Percentiles rank a stretch among this genome's conserved stretches.
Conservation (phyloP, 1,140 invertebrate genomes). For the Drosophila nikananu region DNA sequence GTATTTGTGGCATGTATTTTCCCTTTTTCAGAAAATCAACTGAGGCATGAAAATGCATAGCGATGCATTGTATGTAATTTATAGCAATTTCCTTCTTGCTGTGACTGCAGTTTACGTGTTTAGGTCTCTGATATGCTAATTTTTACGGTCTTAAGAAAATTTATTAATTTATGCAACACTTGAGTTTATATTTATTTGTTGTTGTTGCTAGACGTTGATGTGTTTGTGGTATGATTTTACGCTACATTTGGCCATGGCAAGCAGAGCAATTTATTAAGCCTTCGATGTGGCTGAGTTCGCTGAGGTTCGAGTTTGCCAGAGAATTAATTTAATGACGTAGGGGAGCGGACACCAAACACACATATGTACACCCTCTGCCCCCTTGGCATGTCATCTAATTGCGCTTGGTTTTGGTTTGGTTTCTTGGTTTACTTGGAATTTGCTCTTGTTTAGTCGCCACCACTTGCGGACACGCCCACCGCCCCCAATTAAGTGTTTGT, state of each 20-base stretch:
- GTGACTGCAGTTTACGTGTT: slow-evolving; percentile 55
- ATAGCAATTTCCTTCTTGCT: slow-evolving; percentile 69
- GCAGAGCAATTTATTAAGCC: slow-evolving; percentile 50
- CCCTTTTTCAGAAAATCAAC: slow-evolving; percentile 51
- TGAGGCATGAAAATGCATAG: slow-evolving; percentile 70
- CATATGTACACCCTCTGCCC: not conserved
- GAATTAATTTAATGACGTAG: slow-evolving; percentile 30
- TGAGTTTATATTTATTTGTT: slow-evolving; percentile 59
- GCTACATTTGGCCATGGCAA: slow-evolving; percentile 61
- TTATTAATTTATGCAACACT: slow-evolving; percentile 77
- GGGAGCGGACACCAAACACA: slow-evolving; percentile 3
- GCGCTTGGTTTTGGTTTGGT: slow-evolving; percentile 18
- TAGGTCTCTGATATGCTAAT: slow-evolving; percentile 62
- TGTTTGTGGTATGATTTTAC: slow-evolving; percentile 58
- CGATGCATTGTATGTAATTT: slow-evolving; percentile 71
- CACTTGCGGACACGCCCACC: slow-evolving; percentile 25
- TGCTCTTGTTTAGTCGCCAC: slow-evolving; percentile 39
- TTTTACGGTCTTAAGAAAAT: slow-evolving; percentile 40
- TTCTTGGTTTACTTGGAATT: slow-evolving; percentile 34
- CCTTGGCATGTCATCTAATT: slow-evolving; percentile 44
- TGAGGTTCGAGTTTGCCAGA: slow-evolving; percentile 29
- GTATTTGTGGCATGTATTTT: slow-evolving; percentile 54
- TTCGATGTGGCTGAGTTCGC: slow-evolving; percentile 45
- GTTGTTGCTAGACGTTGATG: slow-evolving; percentile 39
- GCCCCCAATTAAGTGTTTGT: slow-evolving; percentile 16